phyloP scores from a whole-genome alignment of 2,113 vertebrate genomes.

The Thamnophis sirtalis region DNA sequence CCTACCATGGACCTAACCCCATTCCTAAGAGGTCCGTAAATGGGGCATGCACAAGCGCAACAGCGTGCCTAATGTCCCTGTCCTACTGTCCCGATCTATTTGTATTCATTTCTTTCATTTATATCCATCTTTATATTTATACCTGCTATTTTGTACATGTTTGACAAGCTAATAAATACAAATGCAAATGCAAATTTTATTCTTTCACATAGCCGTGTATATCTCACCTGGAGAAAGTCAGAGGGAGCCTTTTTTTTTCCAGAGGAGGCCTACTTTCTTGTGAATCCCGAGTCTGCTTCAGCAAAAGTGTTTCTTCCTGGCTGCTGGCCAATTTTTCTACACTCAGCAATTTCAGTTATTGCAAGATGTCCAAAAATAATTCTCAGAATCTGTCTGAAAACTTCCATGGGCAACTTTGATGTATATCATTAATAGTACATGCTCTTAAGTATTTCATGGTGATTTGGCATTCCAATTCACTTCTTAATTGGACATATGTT shows the following conservation, averaged over 20 bases:
- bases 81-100: too few species aligned
- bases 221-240: neutral
- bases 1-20: too few species aligned
- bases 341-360: neutral
- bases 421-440: constrained; percentile 3
- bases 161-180: too few species aligned
- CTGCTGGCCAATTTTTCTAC: neutral
- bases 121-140: too few species aligned
- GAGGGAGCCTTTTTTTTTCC: neutral
- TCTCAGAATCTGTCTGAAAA: neutral
- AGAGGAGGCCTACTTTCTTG: neutral
- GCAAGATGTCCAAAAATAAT: neutral
- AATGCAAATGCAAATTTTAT: neutral
- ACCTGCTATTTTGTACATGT: too few species aligned
- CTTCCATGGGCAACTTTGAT: neutral
- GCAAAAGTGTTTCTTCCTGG: neutral
- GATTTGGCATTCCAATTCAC: constrained; percentile 11
- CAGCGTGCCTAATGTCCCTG: too few species aligned
- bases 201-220: neutral
- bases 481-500: constrained; percentile 26
- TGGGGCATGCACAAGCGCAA: too few species aligned
- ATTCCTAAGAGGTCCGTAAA: too few species aligned
- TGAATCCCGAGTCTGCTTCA: neutral
- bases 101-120: too few species aligned
- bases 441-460: constrained; percentile 15